Base-by-base conservation (phyloP, 2,797 vertebrate genomes). In the Lepus oiostolus region DNA sequence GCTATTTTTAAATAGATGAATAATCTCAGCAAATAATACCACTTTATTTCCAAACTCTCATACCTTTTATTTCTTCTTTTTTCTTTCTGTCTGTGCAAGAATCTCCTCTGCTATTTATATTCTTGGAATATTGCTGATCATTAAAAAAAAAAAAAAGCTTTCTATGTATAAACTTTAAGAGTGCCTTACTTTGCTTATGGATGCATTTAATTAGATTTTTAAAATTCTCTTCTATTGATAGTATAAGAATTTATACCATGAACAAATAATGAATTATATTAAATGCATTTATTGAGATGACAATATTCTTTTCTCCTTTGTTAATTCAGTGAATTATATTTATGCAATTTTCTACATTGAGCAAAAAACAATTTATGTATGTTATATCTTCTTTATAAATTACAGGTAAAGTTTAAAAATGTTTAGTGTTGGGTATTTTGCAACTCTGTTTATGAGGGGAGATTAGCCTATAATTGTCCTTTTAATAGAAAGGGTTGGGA, bases 311-410 rank as follows among this genome's bases (percentile, higher is more conserved):
- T 28, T 83, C 38, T 58, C 54, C 70, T 87, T 42, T 76, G 7
- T 89, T 92, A 95, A 77, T 92, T 1, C 12, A 93, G 16, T 83
- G 21, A 70, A 60, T 93, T 85, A 77, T 38, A 70, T 50, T 94
- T 89, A 71, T 67, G 32, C 22, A 2, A 16, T 28, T 92, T 95
- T 90, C 24, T 63, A 80, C 89, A 84, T 54, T 70, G 85, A 95
- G 65, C 52, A 12, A 77, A 79, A 91, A 26, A 8, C 42, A 60
- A 63, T 4, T 30, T 79, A 77, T 38, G 81, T 30, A 54, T 63
- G 12, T 32, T 82, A 1, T 62, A 60, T 72, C 6, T 77, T 76
- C 95, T 65, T 85, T 58, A 72, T 70, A 17, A 16, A 70, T 79
- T 50, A 26, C 62, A 88, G 13, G 32, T 91, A 91, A 72, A 24